phyloP scores from a whole-genome alignment of 2,888 invertebrate species.

The Anodontia alba region DNA sequence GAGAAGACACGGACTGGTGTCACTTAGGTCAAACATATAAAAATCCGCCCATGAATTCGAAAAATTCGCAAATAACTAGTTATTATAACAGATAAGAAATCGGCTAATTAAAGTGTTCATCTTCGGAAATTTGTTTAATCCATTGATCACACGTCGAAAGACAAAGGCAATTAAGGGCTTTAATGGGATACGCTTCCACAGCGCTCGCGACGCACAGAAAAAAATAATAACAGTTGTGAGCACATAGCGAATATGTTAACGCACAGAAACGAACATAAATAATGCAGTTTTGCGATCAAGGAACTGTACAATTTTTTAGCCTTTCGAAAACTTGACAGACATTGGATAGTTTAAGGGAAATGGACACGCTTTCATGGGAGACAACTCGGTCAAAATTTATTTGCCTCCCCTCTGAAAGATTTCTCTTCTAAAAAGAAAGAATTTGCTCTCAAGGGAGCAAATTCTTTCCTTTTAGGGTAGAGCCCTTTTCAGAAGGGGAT shows the following conservation, averaged over 20 bases:
- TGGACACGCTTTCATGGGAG: too few species aligned
- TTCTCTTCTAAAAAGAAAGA: too few species aligned
- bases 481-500: too few species aligned
- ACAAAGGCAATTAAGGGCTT: constrained; percentile 7
- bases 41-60: constrained; percentile 8
- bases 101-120: constrained; percentile 11
- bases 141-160: background rate
- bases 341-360: too few species aligned
- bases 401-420: too few species aligned
- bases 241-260: background rate
- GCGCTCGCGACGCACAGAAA: constrained; percentile 14
- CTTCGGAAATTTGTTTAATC: constrained; percentile 1
- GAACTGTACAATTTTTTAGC: background rate
- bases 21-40: constrained; percentile 15
- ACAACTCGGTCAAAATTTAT: too few species aligned
- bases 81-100: constrained; percentile 16
- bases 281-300: background rate
- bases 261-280: background rate
- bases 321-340: too few species aligned
- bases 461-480: too few species aligned
- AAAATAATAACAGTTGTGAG: background rate
- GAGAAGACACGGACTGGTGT: background rate
- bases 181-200: constrained; percentile 5
- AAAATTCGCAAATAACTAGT: constrained; percentile 21
- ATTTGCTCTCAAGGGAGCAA: too few species aligned